phyloP scores from a whole-genome alignment of 2,888 invertebrate genomes.

The Marasmarcha lunaedactyla region DNA sequence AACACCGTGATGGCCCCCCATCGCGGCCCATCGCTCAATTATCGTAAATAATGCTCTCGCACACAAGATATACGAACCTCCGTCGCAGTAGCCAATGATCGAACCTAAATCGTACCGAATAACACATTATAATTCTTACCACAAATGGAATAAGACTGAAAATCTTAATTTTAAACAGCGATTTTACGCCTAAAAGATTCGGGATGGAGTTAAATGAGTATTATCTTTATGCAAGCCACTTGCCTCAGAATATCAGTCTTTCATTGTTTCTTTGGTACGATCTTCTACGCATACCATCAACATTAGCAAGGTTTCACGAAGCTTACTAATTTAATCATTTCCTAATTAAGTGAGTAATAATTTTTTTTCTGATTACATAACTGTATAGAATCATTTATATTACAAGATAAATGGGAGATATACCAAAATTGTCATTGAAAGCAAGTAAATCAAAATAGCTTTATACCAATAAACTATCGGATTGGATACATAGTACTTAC shows the following conservation, averaged over 20 bases:
- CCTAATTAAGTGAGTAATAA: no score
- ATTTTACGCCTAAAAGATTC: slow-evolving; percentile 39
- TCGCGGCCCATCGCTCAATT: slow-evolving; percentile 66
- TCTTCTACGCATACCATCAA: slow-evolving; percentile 57
- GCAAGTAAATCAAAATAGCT: no score
- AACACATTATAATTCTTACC: slow-evolving; percentile 32
- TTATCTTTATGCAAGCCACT: slow-evolving; percentile 70
- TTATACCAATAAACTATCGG: no score
- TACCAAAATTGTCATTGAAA: no score
- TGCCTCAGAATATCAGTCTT: slow-evolving; percentile 61
- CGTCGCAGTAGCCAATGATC: slow-evolving; percentile 56
- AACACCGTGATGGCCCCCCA: slow-evolving; percentile 69
- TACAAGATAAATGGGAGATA: no score
- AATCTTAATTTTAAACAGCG: slow-evolving; percentile 22
- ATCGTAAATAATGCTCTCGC: slow-evolving; percentile 71
- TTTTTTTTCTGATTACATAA: no score
- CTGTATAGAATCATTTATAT: no score
- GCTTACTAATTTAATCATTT: no score
- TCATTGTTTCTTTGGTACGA: slow-evolving; percentile 49
- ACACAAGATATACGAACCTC: slow-evolving; percentile 66
- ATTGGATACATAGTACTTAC: no score
- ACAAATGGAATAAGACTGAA: slow-evolving; percentile 25
- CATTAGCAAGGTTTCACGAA: slow-evolving; percentile 17
- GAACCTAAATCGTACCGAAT: slow-evolving; percentile 26
- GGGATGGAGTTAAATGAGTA: slow-evolving; percentile 54